Evolutionary conservation across 1,140 invertebrate species (phyloP), one percentile per base, ranked within the genome.

Genomic region (Orius laevigatus): DNA sequence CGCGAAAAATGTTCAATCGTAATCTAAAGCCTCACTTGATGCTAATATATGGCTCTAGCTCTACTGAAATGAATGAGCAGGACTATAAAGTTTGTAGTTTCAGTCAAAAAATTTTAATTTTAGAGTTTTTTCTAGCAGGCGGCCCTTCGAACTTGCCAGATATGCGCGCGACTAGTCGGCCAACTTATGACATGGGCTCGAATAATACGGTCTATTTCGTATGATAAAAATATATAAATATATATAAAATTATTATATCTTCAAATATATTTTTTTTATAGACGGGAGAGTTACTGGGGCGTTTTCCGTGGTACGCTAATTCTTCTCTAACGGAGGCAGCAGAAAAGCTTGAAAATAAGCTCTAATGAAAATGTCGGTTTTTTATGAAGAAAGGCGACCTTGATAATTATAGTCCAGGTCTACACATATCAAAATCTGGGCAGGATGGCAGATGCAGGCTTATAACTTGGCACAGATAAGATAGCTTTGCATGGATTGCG

Each of bases 391-490:
- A 62, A 63, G n/a, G 64, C 11, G 71, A 77, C 42, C 60, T 80
- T 34, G 56, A 61, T 34, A 70, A n/a, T n/a, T n/a, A 75, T 38
- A 74, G 69, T 48, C 67, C 74, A 0, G n/a, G 70, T 75, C 10
- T 79, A 80, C 57, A 71, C 73, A 1, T 78, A 77, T n/a, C 54
- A 73, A 70, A 0, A 59, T 76, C 50, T 80, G n/a, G n/a, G 78
- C 53, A 62, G 75, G 2, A 74, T 74, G 59, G n/a, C n/a, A 74
- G 79, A 54, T 80, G 78, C 45, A 65, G 78, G 9, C 66, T 75
- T 50, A 60, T n/a, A 66, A 25, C 63, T 78, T 0, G n/a, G 68
- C 72, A 25, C 53, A 73, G 6, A 60, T n/a, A n/a, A n/a, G n/a
- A n/a, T n/a, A 67, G 48, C 65, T 73, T 15, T 80, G 78, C 55